A percentile compares a stretch with the other conserved stretches of the same genome.
Conservation (phyloP, 2,113 vertebrate species). For the Coregonus clupeaformis region DNA sequence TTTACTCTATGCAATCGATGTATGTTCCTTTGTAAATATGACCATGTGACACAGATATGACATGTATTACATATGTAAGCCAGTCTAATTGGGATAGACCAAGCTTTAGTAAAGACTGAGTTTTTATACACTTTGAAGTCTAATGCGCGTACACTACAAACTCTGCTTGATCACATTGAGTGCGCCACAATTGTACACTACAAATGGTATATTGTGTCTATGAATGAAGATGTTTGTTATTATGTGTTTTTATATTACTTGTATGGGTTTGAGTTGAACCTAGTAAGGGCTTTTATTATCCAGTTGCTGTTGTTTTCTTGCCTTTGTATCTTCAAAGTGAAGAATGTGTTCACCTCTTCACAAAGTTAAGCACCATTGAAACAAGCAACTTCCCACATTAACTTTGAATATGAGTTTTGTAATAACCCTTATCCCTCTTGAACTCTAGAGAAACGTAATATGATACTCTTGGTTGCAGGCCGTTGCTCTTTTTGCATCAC, state of each 20-base stretch:
- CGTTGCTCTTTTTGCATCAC: conserved; percentile 2
- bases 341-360: not conserved
- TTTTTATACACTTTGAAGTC: conserved; percentile 27
- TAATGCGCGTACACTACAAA: conserved; percentile 49
- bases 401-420: conserved; percentile 4
- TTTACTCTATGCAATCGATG: conserved; percentile 59
- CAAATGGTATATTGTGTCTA: conserved; percentile 14
- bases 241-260: conserved; percentile 10
- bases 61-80: conserved; percentile 30
- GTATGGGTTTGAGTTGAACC: conserved; percentile 23
- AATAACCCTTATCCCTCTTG: conserved; percentile 18
- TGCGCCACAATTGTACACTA: conserved; percentile 38
- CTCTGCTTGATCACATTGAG: conserved; percentile 45
- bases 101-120: conserved; percentile 24
- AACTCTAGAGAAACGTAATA: conserved; percentile 29
- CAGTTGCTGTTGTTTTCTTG: conserved; percentile 16
- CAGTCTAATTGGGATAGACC: conserved; percentile 48
- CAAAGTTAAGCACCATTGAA: conserved; percentile 15
- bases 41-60: too few species aligned
- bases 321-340: conserved; percentile 2
- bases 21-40: conserved; percentile 33
- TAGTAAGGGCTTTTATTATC: conserved; percentile 65
- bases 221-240: conserved; percentile 6
- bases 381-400: conserved; percentile 30
- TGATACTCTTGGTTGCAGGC: conserved; percentile 28